Conservation (phyloP, 1,140 invertebrate species). For the Phymastichus coffea region DNA sequence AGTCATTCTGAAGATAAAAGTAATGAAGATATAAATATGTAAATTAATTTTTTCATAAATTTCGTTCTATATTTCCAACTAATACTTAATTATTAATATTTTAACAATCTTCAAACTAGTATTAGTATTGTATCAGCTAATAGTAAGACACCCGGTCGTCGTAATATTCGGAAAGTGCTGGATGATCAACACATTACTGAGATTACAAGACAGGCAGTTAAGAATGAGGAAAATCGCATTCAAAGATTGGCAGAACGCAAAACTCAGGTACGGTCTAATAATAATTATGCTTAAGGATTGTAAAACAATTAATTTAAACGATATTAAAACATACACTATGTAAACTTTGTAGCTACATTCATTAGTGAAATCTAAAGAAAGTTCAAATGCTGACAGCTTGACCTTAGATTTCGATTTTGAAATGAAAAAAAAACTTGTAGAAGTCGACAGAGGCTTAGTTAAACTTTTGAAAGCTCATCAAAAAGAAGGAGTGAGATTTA, state of each 20-base stretch:
- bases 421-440: conserved; percentile 75
- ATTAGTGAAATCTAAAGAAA: background rate
- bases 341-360: background rate
- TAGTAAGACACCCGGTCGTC: conserved; percentile 54
- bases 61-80: background rate
- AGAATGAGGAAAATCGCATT: conserved; percentile 83
- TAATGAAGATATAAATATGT: background rate
- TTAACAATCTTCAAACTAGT: conserved; percentile 27
- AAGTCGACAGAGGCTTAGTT: conserved; percentile 77
- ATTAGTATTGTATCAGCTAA: conserved; percentile 12
- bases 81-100: background rate
- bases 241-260: conserved; percentile 82
- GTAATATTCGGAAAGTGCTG: conserved; percentile 81
- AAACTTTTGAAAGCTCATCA: conserved; percentile 89
- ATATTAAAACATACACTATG: background rate
- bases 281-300: too few species aligned
- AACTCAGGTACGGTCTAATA: conserved; percentile 46
- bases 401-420: conserved; percentile 81
- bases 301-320: background rate
- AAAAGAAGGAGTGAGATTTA: conserved; percentile 87
- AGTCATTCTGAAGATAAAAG: background rate
- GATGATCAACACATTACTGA: conserved; percentile 74
- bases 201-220: conserved; percentile 79
- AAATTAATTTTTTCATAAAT: conserved; percentile 10
- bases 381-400: conserved; percentile 63